Conservation (phyloP, 2,797 vertebrate species). For the Tragopan temminckii region DNA sequence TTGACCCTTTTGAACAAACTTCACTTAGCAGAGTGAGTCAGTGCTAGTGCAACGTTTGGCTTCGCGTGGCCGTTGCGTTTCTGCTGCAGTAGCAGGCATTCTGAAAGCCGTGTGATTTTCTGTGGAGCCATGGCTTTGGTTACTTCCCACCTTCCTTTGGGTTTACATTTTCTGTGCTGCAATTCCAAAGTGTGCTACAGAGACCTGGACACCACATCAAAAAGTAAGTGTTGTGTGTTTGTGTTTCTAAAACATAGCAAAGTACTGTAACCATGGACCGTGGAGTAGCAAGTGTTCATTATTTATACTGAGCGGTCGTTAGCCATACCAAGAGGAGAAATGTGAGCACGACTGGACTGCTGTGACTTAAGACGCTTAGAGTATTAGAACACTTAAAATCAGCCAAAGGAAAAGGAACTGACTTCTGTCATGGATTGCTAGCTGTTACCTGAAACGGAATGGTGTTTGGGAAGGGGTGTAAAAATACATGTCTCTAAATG, state of each 20-base stretch:
- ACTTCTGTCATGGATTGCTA: background rate
- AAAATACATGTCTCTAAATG: slow-evolving; percentile 2
- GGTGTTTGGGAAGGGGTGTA: background rate
- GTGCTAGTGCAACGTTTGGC: background rate
- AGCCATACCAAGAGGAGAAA: slow-evolving; percentile 5
- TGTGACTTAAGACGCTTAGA: background rate
- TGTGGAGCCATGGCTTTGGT: background rate
- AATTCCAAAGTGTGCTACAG: slow-evolving; percentile 42
- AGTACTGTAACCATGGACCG: slow-evolving; percentile 23
- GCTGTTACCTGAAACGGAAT: background rate
- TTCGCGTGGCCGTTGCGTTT: background rate
- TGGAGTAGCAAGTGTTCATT: background rate
- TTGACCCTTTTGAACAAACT: background rate
- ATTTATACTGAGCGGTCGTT: slow-evolving; percentile 10
- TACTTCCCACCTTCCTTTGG: background rate
- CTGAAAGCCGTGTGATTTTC: background rate
- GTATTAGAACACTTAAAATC: background rate
- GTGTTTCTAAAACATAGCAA: slow-evolving; percentile 12
- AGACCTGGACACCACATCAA: slow-evolving; percentile 27
- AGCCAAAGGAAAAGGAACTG: slow-evolving; percentile 27
- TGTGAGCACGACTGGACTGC: background rate
- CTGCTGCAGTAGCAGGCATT: background rate
- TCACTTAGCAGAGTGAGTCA: background rate
- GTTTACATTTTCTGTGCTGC: slow-evolving; percentile 37
- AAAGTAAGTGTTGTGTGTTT: slow-evolving; percentile 64